Conservation (phyloP, 2,888 invertebrate species). For the Cepaea hortensis region DNA sequence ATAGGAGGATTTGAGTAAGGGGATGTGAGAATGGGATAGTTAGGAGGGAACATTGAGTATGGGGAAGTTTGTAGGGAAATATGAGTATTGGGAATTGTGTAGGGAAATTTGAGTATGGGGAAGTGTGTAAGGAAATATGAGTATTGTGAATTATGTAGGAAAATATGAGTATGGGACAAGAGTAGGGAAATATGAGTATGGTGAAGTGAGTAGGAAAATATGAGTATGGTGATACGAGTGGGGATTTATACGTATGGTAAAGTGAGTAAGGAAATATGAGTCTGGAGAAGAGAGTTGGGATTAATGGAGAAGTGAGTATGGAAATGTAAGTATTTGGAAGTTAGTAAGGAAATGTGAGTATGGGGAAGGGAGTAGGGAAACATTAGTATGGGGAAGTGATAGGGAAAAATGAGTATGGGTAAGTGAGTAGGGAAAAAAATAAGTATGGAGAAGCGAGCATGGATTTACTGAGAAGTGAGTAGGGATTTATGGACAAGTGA, state of each 20-base stretch:
- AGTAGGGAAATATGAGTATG: too few species aligned
- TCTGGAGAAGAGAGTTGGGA: too few species aligned
- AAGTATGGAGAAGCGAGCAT: neutral
- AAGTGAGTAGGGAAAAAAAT: neutral
- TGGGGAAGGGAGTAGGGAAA: conserved; percentile 25
- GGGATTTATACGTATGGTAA: too few species aligned
- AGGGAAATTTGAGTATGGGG: conserved; percentile 12
- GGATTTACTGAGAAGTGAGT: neutral
- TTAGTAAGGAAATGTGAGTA: conserved; percentile 31
- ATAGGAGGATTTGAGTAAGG: neutral
- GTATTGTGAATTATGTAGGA: too few species aligned
- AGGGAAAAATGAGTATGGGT: neutral
- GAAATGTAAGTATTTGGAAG: conserved; percentile 13
- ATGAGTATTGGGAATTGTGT: conserved; percentile 24
- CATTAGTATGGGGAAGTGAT: conserved; percentile 9
- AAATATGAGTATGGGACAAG: too few species aligned
- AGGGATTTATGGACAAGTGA: neutral
- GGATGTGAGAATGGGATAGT: conserved; percentile 24
- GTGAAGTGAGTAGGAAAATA: too few species aligned
- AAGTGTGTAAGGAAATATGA: too few species aligned
- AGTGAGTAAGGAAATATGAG: too few species aligned
- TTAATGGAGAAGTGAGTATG: neutral
- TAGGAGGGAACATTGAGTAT: conserved; percentile 27
- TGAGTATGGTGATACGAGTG: too few species aligned
- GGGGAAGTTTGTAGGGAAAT: conserved; percentile 39